Base-by-base conservation (phyloP, 2,797 vertebrate species). In the Limosa lapponica region DNA sequence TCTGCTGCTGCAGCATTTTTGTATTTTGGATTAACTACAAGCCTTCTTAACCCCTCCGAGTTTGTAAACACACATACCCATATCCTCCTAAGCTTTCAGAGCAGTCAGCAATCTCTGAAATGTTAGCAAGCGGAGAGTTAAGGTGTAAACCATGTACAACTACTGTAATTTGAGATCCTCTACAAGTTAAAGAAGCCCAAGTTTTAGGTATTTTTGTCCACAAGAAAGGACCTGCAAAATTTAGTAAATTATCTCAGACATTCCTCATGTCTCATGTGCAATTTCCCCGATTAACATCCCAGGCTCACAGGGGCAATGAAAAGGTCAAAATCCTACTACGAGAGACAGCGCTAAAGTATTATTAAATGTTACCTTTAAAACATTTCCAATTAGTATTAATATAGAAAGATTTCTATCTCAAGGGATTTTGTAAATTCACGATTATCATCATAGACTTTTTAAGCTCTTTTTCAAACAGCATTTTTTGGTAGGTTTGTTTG, bases 1-100 rank as follows among this genome's bases (percentile, higher is more conserved):
- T 93, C 92, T 95, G 89, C 93, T 97, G 80, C 87, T 20, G 85
- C 57, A 92, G 90, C 94, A 92, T 81, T 83, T 97, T 91, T 95
- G 54, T 93, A 59, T 74, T 93, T 91, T 93, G 93, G 91, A 95
- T 95, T 94, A 97, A 90, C 67, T 80, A 94, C 77, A 96, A 94
- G 75, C 73, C 87, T 66, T 64, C 92, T 96, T 95, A 96, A 95
- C 96, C 94, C 90, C 61, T 95, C 64, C 2, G 13, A 94, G 93
- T 92, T 87, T 95, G 67, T 87, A 78, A 87, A 59, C 0, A 83
- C 83, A 73, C 46, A 3, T 28, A 87, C 25, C 24, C 46, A 3
- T 36, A 82, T 65, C 67, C 83, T 82, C 52, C 59, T 39, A 87
- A 77, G 95, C 55, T 79, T 82, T 77, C 65, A 65, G 65, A 86